These are phyloP conservation scores for Brachypodius melanocephalos DNA, from an alignment of 2,113 vertebrate species.

Conservation along the genomic window DNA sequence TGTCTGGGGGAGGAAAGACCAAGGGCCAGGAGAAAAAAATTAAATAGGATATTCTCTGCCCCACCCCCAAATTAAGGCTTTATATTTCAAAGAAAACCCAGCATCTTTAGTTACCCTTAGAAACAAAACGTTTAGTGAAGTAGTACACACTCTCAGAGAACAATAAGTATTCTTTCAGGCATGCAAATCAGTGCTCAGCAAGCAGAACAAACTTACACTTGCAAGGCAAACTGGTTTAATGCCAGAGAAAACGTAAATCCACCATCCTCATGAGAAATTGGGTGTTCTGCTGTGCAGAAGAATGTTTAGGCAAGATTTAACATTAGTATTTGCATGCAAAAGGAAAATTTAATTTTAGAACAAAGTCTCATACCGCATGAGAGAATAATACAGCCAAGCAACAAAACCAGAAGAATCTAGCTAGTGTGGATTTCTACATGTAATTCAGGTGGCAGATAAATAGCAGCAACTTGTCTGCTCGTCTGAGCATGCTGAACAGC, in stretches of 20 bases:
- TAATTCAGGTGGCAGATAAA: conserved; percentile 35
- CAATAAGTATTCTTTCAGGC: conserved; percentile 1
- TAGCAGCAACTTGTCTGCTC: not conserved
- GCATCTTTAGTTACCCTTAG: not conserved
- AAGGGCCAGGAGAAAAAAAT: not conserved
- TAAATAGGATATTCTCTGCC: not conserved
- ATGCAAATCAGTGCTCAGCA: conserved; percentile 6
- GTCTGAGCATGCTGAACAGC: not conserved
- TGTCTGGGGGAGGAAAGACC: not conserved
- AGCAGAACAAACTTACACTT: conserved; percentile 46
- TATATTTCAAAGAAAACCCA: not conserved
- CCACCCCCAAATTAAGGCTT: not conserved
- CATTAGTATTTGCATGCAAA: not conserved
- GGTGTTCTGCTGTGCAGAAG: conserved; percentile 31
- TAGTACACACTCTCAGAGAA: not conserved
- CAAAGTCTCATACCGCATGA: not conserved
- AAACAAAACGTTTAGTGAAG: not conserved
- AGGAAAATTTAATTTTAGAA: conserved; percentile 19
- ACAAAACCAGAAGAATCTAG: not conserved
- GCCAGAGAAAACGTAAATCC: conserved; percentile 61
- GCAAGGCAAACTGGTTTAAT: conserved; percentile 59
- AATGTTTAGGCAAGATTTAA: not conserved
- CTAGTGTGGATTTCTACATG: not conserved
- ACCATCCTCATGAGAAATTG: conserved; percentile 38
- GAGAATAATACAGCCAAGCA: not conserved